These are phyloP conservation scores for Pseudopipra pipra DNA, from an alignment of 2,113 vertebrate species.

Conservation along the genomic window DNA sequence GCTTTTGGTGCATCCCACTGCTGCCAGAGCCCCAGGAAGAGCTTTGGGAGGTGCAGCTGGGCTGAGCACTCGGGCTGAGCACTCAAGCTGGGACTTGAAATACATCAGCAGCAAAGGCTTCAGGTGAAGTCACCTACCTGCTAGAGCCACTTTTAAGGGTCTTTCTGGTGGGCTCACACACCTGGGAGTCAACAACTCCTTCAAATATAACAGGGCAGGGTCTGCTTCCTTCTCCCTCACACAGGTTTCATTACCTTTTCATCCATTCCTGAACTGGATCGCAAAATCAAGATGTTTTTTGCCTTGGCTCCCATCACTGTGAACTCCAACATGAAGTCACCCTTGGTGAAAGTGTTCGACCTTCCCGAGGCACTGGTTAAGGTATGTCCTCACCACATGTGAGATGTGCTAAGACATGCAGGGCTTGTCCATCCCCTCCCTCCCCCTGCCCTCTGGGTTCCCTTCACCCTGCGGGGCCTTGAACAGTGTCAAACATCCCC, in stretches of 20 bases:
- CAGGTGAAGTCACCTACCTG: neutral
- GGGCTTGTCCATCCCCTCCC: neutral
- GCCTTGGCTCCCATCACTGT: slow-evolving; percentile 84
- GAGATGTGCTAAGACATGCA: neutral
- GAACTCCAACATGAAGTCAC: slow-evolving; percentile 73
- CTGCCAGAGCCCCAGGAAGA: neutral
- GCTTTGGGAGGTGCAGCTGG: neutral
- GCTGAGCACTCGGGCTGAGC: neutral
- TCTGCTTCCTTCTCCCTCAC: neutral
- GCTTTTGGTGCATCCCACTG: neutral
- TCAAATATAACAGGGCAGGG: neutral
- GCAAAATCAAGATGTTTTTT: slow-evolving; percentile 89
- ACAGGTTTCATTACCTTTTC: slow-evolving; percentile 91
- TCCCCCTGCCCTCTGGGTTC: neutral
- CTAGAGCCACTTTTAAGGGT: neutral
- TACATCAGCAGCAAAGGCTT: neutral
- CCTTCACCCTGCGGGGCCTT: neutral
- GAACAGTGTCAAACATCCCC: neutral
- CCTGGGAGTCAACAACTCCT: neutral
- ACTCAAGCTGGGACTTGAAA: neutral
- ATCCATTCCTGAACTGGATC: slow-evolving; percentile 84
- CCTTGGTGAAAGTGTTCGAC: slow-evolving; percentile 78
- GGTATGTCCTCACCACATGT: slow-evolving; percentile 35
- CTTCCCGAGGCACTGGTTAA: slow-evolving; percentile 78
- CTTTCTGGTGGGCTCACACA: neutral